Evolutionary conservation across 1,140 invertebrate genomes (phyloP).

Genomic region (Chlorops oryzae): DNA sequence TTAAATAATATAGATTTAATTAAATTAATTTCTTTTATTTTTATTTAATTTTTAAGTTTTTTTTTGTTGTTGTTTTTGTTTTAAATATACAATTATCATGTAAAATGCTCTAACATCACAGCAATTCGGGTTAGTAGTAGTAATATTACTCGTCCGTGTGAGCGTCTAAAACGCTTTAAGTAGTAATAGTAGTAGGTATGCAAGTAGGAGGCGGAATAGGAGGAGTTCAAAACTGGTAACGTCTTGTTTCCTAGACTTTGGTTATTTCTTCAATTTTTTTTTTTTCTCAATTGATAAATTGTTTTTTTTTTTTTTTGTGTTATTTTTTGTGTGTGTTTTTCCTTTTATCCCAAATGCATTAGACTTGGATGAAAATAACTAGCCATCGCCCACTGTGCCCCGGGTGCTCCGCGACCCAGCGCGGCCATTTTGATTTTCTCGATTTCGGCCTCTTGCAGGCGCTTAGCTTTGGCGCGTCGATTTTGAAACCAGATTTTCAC

Average conservation of each 20-base stretch:
- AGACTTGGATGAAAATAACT: slow-evolving; percentile 47
- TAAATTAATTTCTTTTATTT: not conserved
- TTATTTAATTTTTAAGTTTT: slow-evolving; percentile 9
- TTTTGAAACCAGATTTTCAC: slow-evolving; percentile 99
- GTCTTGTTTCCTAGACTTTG: no score
- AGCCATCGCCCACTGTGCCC: slow-evolving; percentile 46
- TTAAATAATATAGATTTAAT: no score
- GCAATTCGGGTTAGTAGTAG: slow-evolving; percentile 25
- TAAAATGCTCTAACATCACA: slow-evolving; percentile 48
- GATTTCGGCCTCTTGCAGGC: slow-evolving; percentile 89
- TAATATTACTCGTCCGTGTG: no score
- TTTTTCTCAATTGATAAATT: no score
- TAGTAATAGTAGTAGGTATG: no score
- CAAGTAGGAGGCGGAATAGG: no score
- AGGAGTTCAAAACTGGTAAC: no score
- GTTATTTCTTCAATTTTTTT: not conserved
- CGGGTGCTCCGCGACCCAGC: slow-evolving; percentile 49
- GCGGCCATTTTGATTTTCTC: slow-evolving; percentile 79
- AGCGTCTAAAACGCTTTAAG: no score
- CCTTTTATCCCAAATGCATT: slow-evolving; percentile 46
- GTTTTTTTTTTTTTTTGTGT: not conserved
- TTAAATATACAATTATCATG: slow-evolving; percentile 17
- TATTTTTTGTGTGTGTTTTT: not conserved
- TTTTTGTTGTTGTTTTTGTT: slow-evolving; percentile 8
- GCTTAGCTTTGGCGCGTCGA: slow-evolving; percentile 87